phyloP scores from a whole-genome alignment of 2,888 invertebrate species.

The Volucella inflata region DNA sequence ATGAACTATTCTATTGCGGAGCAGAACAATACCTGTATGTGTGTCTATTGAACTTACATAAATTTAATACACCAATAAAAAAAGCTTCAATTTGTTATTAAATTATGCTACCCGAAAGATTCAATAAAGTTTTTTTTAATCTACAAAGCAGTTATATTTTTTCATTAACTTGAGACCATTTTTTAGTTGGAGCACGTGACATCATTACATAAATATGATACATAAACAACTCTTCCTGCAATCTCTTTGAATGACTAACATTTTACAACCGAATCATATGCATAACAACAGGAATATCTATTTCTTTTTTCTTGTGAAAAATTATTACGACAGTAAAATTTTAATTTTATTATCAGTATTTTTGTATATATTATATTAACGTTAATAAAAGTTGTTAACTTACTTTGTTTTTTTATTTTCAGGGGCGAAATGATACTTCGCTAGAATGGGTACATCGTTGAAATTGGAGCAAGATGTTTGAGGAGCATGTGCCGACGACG shows the following conservation, averaged over 20 bases:
- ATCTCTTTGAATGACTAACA: slow-evolving; percentile 49
- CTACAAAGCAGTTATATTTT: too few species aligned
- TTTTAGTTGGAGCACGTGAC: too few species aligned
- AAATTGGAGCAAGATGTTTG: slow-evolving; percentile 65
- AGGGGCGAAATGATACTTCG: slow-evolving; percentile 59
- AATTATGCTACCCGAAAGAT: too few species aligned
- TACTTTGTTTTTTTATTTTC: slow-evolving; percentile 12
- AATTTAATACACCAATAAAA: too few species aligned
- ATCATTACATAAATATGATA: background rate
- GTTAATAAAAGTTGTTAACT: slow-evolving; percentile 18
- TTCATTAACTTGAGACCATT: too few species aligned
- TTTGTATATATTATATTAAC: slow-evolving; percentile 57
- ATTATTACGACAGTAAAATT: slow-evolving; percentile 67
- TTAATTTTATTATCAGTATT: slow-evolving; percentile 70
- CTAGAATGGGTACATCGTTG: slow-evolving; percentile 63
- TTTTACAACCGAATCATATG: slow-evolving; percentile 40
- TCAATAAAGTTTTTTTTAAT: too few species aligned
- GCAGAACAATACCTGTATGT: too few species aligned
- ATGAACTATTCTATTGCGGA: too few species aligned
- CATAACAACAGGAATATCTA: slow-evolving; percentile 28
- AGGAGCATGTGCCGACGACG: slow-evolving; percentile 45
- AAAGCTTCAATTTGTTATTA: too few species aligned
- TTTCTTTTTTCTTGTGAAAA: slow-evolving; percentile 35
- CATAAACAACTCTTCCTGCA: slow-evolving; percentile 10
- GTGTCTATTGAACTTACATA: too few species aligned